Conservation (phyloP, 2,113 vertebrate species). For the Tenebrosternarchus preto region DNA sequence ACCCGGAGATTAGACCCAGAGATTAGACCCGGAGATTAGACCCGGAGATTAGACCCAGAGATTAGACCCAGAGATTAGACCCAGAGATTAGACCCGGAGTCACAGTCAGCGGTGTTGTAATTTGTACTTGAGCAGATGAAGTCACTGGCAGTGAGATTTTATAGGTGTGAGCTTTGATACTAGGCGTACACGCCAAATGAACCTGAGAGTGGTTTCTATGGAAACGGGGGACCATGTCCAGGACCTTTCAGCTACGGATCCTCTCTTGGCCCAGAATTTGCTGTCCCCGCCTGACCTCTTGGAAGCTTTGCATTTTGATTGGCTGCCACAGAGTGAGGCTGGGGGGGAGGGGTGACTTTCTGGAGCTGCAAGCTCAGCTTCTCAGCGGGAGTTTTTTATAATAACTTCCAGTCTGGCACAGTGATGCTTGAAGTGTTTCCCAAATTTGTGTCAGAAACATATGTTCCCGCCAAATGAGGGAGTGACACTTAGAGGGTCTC, state of each 20-base stretch:
- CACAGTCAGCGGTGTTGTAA: slow-evolving; percentile 23
- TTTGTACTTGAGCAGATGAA: slow-evolving; percentile 39
- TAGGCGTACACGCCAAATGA: slow-evolving; percentile 41
- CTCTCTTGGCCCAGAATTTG: slow-evolving; percentile 28
- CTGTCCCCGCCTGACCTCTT: slow-evolving; percentile 1
- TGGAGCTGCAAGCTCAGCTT: background rate
- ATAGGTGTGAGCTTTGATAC: slow-evolving; percentile 25
- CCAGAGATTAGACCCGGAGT: slow-evolving; percentile 16
- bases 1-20: too few relatives aligned
- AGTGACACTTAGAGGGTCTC: slow-evolving; percentile 32
- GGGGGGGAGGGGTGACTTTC: too few relatives aligned
- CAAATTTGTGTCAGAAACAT: slow-evolving; percentile 44
- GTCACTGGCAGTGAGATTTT: slow-evolving; percentile 32
- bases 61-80: too few relatives aligned
- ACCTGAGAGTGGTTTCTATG: slow-evolving; percentile 25
- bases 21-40: too few relatives aligned
- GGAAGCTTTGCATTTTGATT: background rate
- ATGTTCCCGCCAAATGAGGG: slow-evolving; percentile 48
- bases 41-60: too few relatives aligned
- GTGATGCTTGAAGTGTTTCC: slow-evolving; percentile 21
- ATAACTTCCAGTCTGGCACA: slow-evolving; percentile 14
- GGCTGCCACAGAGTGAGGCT: too few relatives aligned
- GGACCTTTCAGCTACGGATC: slow-evolving; percentile 26
- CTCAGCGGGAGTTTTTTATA: background rate
- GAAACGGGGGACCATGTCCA: slow-evolving; percentile 19